Evolutionary conservation across 2,888 invertebrate genomes (phyloP).

Genomic region (Ligdia adustata): DNA sequence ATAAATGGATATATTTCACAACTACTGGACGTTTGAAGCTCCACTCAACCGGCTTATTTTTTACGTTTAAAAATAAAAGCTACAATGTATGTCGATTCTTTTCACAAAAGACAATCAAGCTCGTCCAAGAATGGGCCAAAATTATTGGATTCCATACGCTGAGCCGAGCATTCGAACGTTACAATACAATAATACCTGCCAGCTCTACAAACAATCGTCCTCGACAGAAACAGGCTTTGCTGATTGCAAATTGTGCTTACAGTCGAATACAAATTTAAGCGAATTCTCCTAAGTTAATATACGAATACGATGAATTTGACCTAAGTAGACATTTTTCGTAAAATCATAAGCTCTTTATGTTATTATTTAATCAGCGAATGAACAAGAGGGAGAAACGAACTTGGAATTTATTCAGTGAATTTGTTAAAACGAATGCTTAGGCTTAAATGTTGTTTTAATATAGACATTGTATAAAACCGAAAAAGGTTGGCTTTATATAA

Average conservation of each 20-base stretch:
- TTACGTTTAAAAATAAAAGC: slow-evolving; percentile 10
- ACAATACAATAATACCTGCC: slow-evolving; percentile 55
- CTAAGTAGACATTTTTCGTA: slow-evolving; percentile 55
- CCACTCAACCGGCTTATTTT: background rate
- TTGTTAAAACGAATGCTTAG: slow-evolving; percentile 7
- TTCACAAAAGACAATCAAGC: slow-evolving; percentile 26
- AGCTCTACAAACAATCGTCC: slow-evolving; percentile 58
- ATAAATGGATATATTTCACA: no score
- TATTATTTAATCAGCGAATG: slow-evolving; percentile 33
- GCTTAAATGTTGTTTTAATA: slow-evolving; percentile 14
- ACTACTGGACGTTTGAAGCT: no score
- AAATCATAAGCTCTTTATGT: slow-evolving; percentile 46
- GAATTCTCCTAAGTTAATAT: slow-evolving; percentile 68
- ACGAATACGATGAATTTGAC: slow-evolving; percentile 56
- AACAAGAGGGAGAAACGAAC: slow-evolving; percentile 28
- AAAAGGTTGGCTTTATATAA: slow-evolving; percentile 5
- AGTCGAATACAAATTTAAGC: slow-evolving; percentile 71
- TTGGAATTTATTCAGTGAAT: slow-evolving; percentile 26
- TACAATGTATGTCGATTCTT: background rate
- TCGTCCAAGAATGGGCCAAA: slow-evolving; percentile 26
- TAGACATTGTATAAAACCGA: slow-evolving; percentile 3
- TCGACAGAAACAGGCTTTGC: slow-evolving; percentile 66
- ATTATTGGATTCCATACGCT: slow-evolving; percentile 33
- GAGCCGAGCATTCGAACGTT: slow-evolving; percentile 35
- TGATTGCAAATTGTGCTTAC: slow-evolving; percentile 79